phyloP scores from a whole-genome alignment of 2,888 invertebrate genomes.

The Limnephilus marmoratus region DNA sequence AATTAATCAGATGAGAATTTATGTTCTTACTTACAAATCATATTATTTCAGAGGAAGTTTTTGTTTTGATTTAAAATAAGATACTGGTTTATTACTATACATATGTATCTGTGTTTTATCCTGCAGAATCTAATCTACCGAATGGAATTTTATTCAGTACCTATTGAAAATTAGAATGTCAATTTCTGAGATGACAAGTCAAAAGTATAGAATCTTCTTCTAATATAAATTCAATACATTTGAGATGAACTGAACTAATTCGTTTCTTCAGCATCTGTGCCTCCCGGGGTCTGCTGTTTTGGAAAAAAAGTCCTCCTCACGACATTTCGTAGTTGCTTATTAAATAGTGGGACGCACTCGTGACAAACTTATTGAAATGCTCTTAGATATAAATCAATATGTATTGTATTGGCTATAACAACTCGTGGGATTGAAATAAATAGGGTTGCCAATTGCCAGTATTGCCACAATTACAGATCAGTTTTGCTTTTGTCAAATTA shows the following conservation, averaged over 20 bases:
- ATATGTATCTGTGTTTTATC: no score
- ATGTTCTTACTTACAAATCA: no score
- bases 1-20: no score
- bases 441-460: neutral
- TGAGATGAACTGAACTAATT: neutral
- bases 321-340: conserved; percentile 50
- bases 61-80: no score
- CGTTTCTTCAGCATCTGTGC: conserved; percentile 8
- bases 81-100: no score
- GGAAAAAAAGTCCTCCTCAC: conserved; percentile 49
- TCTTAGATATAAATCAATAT: conserved; percentile 58
- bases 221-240: neutral
- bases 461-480: neutral
- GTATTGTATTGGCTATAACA: conserved; percentile 26
- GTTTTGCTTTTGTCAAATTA: neutral
- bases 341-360: conserved; percentile 54
- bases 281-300: conserved; percentile 11
- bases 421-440: neutral
- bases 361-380: conserved; percentile 62
- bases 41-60: no score
- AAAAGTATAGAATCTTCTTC: neutral
- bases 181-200: neutral
- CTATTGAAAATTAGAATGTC: neutral
- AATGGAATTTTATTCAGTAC: no score
- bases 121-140: no score